Percentiles rank a stretch among this genome's conserved stretches.
Evolutionary conservation across 2,888 invertebrate genomes (phyloP).

Genomic region (Rapana venosa): DNA sequence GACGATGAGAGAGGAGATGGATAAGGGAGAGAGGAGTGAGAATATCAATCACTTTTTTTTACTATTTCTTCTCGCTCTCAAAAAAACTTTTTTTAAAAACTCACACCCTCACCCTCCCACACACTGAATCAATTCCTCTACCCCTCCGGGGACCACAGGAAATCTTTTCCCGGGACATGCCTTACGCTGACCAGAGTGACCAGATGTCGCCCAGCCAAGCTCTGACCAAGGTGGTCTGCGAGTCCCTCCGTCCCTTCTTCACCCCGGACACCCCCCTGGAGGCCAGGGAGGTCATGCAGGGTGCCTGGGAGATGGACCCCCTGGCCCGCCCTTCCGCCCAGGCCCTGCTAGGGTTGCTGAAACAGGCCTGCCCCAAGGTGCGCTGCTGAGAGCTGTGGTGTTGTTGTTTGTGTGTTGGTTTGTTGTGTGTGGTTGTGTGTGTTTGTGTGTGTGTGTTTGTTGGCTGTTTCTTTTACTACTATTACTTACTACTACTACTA

Average conservation of each 20-base stretch:
- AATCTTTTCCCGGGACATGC: constrained; percentile 61
- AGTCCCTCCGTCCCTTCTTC: constrained; percentile 41
- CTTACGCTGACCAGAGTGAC: constrained; percentile 52
- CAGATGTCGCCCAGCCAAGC: constrained; percentile 49
- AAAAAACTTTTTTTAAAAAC: too few species aligned
- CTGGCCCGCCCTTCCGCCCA: constrained; percentile 38
- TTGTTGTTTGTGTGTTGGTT: too few species aligned
- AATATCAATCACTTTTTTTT: too few species aligned
- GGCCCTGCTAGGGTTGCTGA: constrained; percentile 10
- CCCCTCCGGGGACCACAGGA: constrained; percentile 41
- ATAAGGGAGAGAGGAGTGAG: too few species aligned
- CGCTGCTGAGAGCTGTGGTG: too few species aligned
- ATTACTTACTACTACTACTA: too few species aligned
- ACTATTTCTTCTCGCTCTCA: too few species aligned
- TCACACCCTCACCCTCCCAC: too few species aligned
- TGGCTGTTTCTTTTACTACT: too few species aligned
- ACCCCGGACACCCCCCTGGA: constrained; percentile 46
- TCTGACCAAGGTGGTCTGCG: constrained; percentile 37
- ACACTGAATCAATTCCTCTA: background rate
- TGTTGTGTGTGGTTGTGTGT: background rate
- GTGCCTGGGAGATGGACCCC: constrained; percentile 49
- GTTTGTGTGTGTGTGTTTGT: too few species aligned
- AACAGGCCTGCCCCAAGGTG: constrained; percentile 43
- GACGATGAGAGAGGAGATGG: too few species aligned
- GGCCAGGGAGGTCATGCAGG: constrained; percentile 47